Conservation (phyloP, 1,140 invertebrate genomes). For the Choristoneura fumiferana region DNA sequence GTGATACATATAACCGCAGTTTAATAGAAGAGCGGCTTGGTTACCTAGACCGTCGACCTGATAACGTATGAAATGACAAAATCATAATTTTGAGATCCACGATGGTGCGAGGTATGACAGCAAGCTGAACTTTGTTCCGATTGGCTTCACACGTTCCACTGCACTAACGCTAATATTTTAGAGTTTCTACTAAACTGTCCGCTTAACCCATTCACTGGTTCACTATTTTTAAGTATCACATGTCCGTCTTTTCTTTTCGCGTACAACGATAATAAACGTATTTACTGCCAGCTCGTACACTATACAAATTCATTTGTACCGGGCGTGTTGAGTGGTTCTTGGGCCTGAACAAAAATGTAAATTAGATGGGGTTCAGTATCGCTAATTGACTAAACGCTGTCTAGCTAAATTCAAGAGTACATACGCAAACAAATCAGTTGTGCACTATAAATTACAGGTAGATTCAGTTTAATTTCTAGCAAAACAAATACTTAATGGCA, state of each 20-base stretch:
- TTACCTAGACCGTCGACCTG: constrained; percentile 7
- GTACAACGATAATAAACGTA: constrained; percentile 69
- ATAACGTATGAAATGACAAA: constrained; percentile 24
- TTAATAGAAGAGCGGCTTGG: constrained; percentile 1
- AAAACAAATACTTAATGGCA: constrained; percentile 62
- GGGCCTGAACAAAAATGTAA: constrained; percentile 80
- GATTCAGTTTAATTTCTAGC: constrained; percentile 25
- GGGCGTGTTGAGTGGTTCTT: constrained; percentile 85
- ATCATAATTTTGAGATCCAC: constrained; percentile 57
- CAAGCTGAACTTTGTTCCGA: constrained; percentile 52
- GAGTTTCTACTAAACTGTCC: constrained; percentile 52
- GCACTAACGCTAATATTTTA: constrained; percentile 57
- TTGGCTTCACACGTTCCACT: constrained; percentile 43
- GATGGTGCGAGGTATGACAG: constrained; percentile 36
- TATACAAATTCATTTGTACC: constrained; percentile 86
- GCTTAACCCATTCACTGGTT: constrained; percentile 64
- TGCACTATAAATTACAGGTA: neutral
- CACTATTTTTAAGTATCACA: constrained; percentile 66
- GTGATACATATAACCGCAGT: constrained; percentile 39
- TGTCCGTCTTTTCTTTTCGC: constrained; percentile 74
- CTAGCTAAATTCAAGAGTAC: constrained; percentile 1
- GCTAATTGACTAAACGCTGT: neutral
- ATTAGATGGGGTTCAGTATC: constrained; percentile 1
- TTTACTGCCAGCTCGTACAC: constrained; percentile 67
- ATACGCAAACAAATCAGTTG: constrained; percentile 12